These are phyloP conservation scores for Ophiodon elongatus DNA, from an alignment of 2,113 vertebrate species.

Conservation along the genomic window DNA sequence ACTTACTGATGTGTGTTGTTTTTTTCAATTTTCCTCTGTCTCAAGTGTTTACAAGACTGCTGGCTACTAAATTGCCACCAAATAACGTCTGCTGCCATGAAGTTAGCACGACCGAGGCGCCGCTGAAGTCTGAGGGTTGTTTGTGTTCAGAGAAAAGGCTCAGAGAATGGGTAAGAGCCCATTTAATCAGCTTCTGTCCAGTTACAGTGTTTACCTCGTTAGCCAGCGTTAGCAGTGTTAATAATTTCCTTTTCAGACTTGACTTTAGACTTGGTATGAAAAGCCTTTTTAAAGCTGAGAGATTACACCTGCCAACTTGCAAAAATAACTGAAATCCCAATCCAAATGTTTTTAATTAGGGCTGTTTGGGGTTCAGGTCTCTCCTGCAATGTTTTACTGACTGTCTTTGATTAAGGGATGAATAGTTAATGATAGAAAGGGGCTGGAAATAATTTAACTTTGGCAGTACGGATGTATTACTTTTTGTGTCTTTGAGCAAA, in stretches of 20 bases:
- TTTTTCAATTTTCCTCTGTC: conserved; percentile 46
- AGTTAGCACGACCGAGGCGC: not conserved
- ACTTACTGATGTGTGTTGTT: conserved; percentile 36
- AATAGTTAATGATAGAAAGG: conserved; percentile 16
- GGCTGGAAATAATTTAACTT: conserved; percentile 34
- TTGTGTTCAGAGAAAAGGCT: conserved; percentile 32
- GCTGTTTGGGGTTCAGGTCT: conserved; percentile 17
- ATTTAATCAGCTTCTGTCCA: conserved; percentile 51
- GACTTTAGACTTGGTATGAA: conserved; percentile 31
- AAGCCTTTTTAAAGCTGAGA: conserved; percentile 27
- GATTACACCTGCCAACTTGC: conserved; percentile 3
- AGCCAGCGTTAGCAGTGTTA: conserved; percentile 10
- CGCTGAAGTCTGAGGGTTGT: conserved; percentile 33
- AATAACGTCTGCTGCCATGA: not conserved
- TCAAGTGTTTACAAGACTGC: conserved; percentile 45
- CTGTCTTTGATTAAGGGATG: conserved; percentile 38
- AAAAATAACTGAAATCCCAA: conserved; percentile 18
- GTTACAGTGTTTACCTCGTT: conserved; percentile 23
- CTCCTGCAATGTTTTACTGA: conserved; percentile 31
- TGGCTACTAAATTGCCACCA: conserved; percentile 48
- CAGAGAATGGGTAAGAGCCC: conserved; percentile 72
- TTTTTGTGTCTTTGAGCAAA: conserved; percentile 49
- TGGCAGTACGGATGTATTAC: conserved; percentile 2
- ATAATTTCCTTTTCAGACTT: conserved; percentile 36
- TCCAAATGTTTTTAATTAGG: conserved; percentile 51